Evolutionary conservation across 2,797 vertebrate genomes (phyloP), one percentile per base, ranked within the genome.

Genomic region (Tinamus major): DNA sequence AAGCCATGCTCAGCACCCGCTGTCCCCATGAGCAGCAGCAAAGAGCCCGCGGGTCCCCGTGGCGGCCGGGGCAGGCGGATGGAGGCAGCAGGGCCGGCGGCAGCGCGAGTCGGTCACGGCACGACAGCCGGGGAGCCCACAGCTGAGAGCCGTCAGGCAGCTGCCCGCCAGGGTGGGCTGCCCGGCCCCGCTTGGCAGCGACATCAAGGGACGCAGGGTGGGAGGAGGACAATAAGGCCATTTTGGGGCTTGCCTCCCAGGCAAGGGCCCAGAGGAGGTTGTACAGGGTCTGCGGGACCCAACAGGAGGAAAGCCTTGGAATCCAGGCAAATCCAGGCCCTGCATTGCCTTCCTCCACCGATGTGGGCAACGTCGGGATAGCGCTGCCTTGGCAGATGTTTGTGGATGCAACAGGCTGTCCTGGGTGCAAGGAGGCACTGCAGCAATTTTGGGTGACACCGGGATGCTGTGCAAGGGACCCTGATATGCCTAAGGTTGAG

Each of bases 121-220:
- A 13, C 12, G 29, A 26, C 70, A 42, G 70, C 53, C 12, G 9
- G 23, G 31, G 21, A 42, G 79, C 18, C 13, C 69, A 70, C 85
- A 93, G 85, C 85, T 92, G 90, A 87, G 79, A 79, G 58, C 65
- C 46, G 44, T 89, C 85, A 89, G 64, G 53, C 87, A 87, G 85
- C 85, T 92, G 84, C 75, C 81, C 2, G 10, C 31, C 1, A 0
- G 69, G 77, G 76, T 83, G 80, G 88, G 86, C 90, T 83, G 80
- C 46, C n/a, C 68, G 42, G 58, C 56, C 62, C 24, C 62, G 29
- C 76, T 51, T 93, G 87, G 69, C 80, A 90, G 70, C 44, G 9
- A 63, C 59, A 86, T 90, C 77, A 88, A 93, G 83, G 62, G 26
- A 46, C 77, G 49, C 35, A 87, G 68, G 68, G 79, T 76, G 79